Base-by-base conservation (phyloP, 2,888 invertebrate species). In the Portevinia maculata region DNA sequence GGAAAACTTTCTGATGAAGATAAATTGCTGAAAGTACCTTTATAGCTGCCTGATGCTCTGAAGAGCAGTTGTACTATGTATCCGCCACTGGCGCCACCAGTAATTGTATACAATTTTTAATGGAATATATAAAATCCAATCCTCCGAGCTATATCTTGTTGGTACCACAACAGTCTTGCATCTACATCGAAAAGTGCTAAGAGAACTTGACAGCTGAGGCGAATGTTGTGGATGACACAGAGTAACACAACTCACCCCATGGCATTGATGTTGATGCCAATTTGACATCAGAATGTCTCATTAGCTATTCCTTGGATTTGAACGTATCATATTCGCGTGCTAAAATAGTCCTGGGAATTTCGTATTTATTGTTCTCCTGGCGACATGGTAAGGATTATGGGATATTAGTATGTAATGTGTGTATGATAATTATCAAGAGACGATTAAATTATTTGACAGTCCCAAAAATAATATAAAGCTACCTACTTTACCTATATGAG, bases 21-120 rank as follows among this genome's bases (percentile, higher is more conserved):
- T 52, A 83, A 83, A 83, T 83, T 55, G 83, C 71, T 83, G 44
- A 57, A 65, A 71, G 71, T 78, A 60, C 44, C 28, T 74, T 65
- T 59, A n/a, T 21, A 30, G 65, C 30, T 41, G 30, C 3, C 32
- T 57, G 15, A 30, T 37, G 62, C 57, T 15, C 60, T 17, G 65
- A 34, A 28, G 59, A 41, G 34, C 28, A 34, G 41, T 41, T 32
- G 57, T 30, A 32, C 1, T 50, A 37, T 19, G 65, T 52, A 73
- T 67, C 67, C 60, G 46, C 65, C 53, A 46, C 21, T 37, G 32
- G 13, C 46, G n/a, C 39, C 64, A 34, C 55, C 50, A 78, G 78
- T 83, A 83, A 83, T 83, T 78, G 71, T 50, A 60, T 78, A 67
- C 73, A 83, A 83, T 78, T 83, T 83, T 78, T 83, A 76, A 71